phyloP scores from a whole-genome alignment of 2,797 vertebrate genomes.

The Typhlichthys subterraneus region DNA sequence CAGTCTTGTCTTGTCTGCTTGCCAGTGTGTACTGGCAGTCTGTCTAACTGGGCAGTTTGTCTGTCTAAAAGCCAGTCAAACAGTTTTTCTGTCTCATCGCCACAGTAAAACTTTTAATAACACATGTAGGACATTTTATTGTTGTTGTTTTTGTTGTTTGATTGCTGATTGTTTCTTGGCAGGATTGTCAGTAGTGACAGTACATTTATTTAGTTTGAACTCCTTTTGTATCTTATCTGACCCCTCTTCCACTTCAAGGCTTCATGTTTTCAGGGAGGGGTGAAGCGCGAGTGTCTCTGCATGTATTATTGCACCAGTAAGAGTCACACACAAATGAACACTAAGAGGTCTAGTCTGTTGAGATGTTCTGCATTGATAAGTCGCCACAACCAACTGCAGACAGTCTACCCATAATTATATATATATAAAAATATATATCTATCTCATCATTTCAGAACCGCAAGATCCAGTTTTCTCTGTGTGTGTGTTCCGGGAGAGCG shows the following conservation, averaged over 20 bases:
- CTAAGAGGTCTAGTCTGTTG: slow-evolving; percentile 21
- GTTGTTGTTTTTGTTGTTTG: background rate
- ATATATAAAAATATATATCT: slow-evolving; percentile 13
- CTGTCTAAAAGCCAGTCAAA: slow-evolving; percentile 13
- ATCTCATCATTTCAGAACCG: background rate
- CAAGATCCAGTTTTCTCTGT: background rate
- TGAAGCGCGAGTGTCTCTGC: slow-evolving; percentile 34
- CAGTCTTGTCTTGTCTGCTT: slow-evolving; percentile 1
- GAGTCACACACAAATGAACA: slow-evolving; percentile 57
- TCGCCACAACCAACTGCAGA: slow-evolving; percentile 11
- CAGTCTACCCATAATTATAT: slow-evolving; percentile 22
- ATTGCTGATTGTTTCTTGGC: slow-evolving; percentile 63
- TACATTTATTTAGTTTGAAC: slow-evolving; percentile 14
- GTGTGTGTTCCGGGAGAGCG: slow-evolving; percentile 52
- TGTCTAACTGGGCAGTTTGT: slow-evolving; percentile 29
- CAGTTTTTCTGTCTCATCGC: slow-evolving; percentile 15
- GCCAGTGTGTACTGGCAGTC: background rate
- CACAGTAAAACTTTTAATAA: slow-evolving; percentile 25
- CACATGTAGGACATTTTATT: background rate
- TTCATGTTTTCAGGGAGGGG: slow-evolving; percentile 25
- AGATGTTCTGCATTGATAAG: slow-evolving; percentile 1
- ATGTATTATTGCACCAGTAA: slow-evolving; percentile 49
- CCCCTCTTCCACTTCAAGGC: slow-evolving; percentile 1
- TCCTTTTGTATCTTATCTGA: slow-evolving; percentile 40
- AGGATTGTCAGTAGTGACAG: slow-evolving; percentile 65